phyloP scores from a whole-genome alignment of 1,140 invertebrate species.

The Cyclargus thomasi region DNA sequence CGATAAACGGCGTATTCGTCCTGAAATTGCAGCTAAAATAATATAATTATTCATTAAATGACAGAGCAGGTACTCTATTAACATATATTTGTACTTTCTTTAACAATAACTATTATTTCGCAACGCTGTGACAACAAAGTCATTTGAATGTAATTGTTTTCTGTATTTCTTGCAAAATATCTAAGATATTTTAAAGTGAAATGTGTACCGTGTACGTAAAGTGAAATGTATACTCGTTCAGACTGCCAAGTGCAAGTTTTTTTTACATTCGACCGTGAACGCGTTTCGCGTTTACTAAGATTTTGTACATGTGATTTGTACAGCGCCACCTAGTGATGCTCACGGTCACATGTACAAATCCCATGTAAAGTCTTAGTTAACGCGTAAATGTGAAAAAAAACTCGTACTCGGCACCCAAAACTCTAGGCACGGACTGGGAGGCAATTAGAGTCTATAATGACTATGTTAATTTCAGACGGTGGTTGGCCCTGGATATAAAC shows the following conservation, averaged over 20 bases:
- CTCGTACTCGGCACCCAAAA: no score
- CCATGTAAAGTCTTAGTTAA: no score
- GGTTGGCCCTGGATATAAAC: background rate
- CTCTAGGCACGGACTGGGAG: background rate
- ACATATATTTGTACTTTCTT: background rate
- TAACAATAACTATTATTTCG: background rate
- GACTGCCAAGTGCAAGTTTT: no score
- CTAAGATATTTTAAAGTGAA: background rate
- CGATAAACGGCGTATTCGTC: no score
- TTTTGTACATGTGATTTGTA: no score
- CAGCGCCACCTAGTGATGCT: no score
- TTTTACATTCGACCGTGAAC: no score
- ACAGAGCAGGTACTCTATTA: background rate
- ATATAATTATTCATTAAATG: no score
- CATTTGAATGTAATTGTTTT: background rate
- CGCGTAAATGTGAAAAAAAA: no score
- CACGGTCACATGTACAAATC: no score
- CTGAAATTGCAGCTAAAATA: no score
- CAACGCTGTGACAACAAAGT: background rate
- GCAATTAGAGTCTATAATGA: conserved; percentile 1
- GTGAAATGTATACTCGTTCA: background rate
- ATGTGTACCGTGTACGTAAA: background rate
- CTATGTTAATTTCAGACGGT: background rate
- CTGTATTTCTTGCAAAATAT: background rate
- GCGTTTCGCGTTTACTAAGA: no score